A percentile compares a stretch with the other conserved stretches of the same genome.
These are phyloP conservation scores for Drosophila diplacantha DNA, from an alignment of 2,888 invertebrate species.

Conservation along the genomic window DNA sequence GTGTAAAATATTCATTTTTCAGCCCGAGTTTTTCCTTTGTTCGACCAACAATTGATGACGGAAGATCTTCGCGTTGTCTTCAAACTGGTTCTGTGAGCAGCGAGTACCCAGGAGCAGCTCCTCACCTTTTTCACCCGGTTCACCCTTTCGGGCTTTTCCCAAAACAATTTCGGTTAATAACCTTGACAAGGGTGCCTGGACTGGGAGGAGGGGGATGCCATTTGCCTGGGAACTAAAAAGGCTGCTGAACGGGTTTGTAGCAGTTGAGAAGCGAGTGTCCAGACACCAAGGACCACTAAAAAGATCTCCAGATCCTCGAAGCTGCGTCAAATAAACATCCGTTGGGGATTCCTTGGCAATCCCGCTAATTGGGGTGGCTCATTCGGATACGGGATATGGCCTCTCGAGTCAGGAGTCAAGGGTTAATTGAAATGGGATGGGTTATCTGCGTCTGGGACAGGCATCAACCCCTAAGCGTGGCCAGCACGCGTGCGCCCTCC, in stretches of 20 bases:
- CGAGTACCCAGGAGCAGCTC: conserved; percentile 28
- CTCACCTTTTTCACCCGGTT: conserved; percentile 63
- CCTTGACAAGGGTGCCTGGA: conserved; percentile 50
- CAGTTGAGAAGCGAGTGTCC: background rate
- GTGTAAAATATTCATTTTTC: conserved; percentile 48
- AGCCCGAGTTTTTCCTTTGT: conserved; percentile 55
- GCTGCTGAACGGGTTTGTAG: conserved; percentile 49
- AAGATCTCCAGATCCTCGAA: background rate
- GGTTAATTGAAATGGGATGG: conserved; percentile 56
- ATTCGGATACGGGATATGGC: conserved; percentile 25
- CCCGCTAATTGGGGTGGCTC: conserved; percentile 40
- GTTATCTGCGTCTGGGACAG: conserved; percentile 49
- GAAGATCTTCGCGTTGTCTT: conserved; percentile 61
- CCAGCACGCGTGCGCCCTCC: conserved; percentile 58
- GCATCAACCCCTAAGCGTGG: conserved; percentile 59
- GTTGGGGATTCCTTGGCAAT: conserved; percentile 4
- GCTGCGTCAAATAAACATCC: background rate
- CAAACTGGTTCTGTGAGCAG: conserved; percentile 55
- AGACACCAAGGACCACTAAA: conserved; percentile 7
- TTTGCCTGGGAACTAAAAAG: conserved; percentile 60
- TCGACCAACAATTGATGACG: conserved; percentile 59
- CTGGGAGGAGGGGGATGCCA: conserved; percentile 14
- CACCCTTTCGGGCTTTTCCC: conserved; percentile 43
- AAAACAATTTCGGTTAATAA: conserved; percentile 48
- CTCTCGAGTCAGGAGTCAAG: conserved; percentile 49